Evolutionary conservation across 2,113 vertebrate genomes (phyloP).

Genomic region (Lontra canadensis): DNA sequence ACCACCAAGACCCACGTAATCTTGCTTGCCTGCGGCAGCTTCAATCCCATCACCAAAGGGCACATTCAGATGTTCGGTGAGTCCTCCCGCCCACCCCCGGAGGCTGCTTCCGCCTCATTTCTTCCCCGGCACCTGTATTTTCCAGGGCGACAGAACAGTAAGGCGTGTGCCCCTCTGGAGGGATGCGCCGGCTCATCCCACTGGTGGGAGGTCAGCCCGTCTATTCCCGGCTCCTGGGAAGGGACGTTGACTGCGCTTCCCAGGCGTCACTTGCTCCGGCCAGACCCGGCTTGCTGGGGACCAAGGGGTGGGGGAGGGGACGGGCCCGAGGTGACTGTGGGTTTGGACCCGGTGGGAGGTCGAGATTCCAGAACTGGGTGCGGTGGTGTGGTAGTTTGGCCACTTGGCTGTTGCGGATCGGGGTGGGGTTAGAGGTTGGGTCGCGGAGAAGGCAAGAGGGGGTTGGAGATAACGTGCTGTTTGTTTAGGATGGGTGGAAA

Average conservation of each 20-base stretch:
- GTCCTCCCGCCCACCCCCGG: slow-evolving; percentile 68
- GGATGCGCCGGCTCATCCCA: background rate
- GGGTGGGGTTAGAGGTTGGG: background rate
- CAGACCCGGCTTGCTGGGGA: background rate
- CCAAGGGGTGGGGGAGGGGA: slow-evolving; percentile 40
- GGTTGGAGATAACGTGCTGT: slow-evolving; percentile 22
- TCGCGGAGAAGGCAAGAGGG: background rate
- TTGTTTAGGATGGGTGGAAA: slow-evolving; percentile 59
- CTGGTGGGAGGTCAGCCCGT: background rate
- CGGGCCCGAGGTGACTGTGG: background rate
- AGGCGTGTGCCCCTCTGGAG: slow-evolving; percentile 38
- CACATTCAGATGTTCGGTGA: slow-evolving; percentile 99
- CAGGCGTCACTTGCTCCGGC: background rate
- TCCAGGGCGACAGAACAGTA: background rate
- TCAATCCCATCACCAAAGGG: slow-evolving; percentile 97
- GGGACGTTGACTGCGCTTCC: background rate
- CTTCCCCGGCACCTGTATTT: slow-evolving; percentile 17
- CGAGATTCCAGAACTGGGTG: background rate
- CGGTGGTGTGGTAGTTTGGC: background rate
- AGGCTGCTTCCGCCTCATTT: slow-evolving; percentile 35
- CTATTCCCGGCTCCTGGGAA: background rate
- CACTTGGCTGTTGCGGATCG: background rate
- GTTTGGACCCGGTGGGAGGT: background rate
- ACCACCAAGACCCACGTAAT: slow-evolving; percentile 95
- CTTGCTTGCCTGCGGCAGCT: slow-evolving; percentile 96